phyloP scores from a whole-genome alignment of 2,888 invertebrate genomes.

The Andrena haemorrhoa region DNA sequence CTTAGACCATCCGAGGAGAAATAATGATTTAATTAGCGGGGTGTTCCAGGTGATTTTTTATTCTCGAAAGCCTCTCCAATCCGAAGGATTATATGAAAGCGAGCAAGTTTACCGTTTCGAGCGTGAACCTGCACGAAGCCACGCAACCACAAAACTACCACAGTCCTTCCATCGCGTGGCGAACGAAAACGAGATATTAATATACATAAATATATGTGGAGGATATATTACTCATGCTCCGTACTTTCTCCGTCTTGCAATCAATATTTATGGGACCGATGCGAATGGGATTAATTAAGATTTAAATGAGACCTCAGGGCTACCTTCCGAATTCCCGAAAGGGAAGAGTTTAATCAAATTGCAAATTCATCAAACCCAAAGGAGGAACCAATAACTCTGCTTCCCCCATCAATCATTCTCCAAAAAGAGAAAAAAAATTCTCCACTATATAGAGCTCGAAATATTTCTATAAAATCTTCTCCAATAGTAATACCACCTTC shows the following conservation, averaged over 20 bases:
- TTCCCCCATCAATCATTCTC: neutral
- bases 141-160: slow-evolving; percentile 28
- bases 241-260: slow-evolving; percentile 32
- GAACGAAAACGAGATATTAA: slow-evolving; percentile 50
- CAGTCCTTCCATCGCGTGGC: neutral
- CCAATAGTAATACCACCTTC: neutral
- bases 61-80: slow-evolving; percentile 5
- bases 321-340: slow-evolving; percentile 1
- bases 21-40: slow-evolving; percentile 39
- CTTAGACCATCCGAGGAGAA: neutral
- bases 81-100: slow-evolving; percentile 32
- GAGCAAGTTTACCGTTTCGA: slow-evolving; percentile 38
- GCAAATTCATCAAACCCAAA: slow-evolving; percentile 47
- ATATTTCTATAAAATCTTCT: neutral
- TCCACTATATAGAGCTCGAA: neutral
- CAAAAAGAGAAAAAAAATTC: neutral
- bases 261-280: slow-evolving; percentile 59
- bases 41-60: slow-evolving; percentile 30
- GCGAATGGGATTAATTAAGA: slow-evolving; percentile 54
- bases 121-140: slow-evolving; percentile 11
- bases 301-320: slow-evolving; percentile 32
- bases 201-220: neutral
- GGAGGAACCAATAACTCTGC: neutral
- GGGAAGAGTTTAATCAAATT: slow-evolving; percentile 24
- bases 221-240: slow-evolving; percentile 17